phyloP scores from a whole-genome alignment of 1,140 invertebrate genomes.

The Pseudomyrmex gracilis region DNA sequence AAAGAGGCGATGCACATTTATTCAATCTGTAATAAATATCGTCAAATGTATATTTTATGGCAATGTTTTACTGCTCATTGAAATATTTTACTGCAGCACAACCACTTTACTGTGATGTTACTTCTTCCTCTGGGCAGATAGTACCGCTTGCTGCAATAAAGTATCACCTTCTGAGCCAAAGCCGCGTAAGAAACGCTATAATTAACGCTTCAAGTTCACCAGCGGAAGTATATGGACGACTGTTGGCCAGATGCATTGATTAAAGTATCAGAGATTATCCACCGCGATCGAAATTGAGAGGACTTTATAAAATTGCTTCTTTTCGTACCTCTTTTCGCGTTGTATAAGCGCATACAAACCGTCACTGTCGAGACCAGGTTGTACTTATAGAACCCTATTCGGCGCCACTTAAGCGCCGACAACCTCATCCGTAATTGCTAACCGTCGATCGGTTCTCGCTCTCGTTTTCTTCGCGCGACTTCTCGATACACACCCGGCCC shows the following conservation, averaged over 20 bases:
- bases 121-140: too few species aligned
- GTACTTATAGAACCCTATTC: conserved; percentile 69
- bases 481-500: conserved; percentile 3
- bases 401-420: conserved; percentile 72
- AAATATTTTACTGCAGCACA: too few species aligned
- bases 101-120: too few species aligned
- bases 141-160: too few species aligned
- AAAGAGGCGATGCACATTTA: too few species aligned
- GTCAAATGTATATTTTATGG: too few species aligned
- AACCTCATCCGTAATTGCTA: conserved; percentile 68
- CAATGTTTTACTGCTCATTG: too few species aligned
- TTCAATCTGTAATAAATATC: too few species aligned
- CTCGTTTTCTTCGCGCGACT: conserved; percentile 10
- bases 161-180: too few species aligned
- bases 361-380: conserved; percentile 48
- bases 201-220: conserved; percentile 1
- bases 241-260: conserved; percentile 6
- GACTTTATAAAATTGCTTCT: conserved; percentile 32
- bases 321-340: not conserved
- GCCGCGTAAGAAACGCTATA: not conserved
- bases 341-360: not conserved
- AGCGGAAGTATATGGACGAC: not conserved
- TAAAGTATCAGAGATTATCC: conserved; percentile 34
- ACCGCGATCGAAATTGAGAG: conserved; percentile 2
- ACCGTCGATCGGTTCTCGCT: conserved; percentile 55